phyloP scores from a whole-genome alignment of 1,140 invertebrate genomes.

The Pissodes strobi region DNA sequence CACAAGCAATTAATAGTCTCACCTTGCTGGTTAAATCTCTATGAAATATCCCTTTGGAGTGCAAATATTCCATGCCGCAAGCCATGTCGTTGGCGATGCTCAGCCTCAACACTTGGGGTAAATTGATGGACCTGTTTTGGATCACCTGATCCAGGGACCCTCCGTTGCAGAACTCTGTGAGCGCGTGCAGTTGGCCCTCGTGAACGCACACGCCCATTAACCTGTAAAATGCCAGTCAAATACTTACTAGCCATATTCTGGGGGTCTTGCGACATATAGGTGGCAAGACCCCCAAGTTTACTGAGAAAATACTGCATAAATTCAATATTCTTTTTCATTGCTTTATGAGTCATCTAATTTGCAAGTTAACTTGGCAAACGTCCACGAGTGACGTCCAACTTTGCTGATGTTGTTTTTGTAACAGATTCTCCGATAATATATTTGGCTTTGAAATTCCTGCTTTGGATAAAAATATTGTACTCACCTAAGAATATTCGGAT shows the following conservation, averaged over 20 bases:
- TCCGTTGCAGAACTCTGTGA: conserved; percentile 94
- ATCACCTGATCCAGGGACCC: conserved; percentile 91
- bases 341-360: no score
- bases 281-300: no score
- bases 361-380: no score
- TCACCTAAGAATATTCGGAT: conserved; percentile 86
- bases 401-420: no score
- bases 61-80: conserved; percentile 88
- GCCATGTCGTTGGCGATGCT: conserved; percentile 86
- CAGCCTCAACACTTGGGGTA: conserved; percentile 82
- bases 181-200: conserved; percentile 90
- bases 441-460: no score
- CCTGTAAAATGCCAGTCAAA: no score
- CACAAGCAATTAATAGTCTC: conserved; percentile 34
- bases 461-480: background rate
- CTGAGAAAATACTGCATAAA: no score
- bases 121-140: conserved; percentile 67
- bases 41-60: conserved; percentile 89
- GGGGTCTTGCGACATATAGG: no score
- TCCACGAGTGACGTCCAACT: no score
- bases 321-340: no score
- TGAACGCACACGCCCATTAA: conserved; percentile 97
- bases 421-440: no score
- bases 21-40: conserved; percentile 95
- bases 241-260: no score